Conservation (phyloP, 2,888 invertebrate genomes). For the Ischnura elegans region DNA sequence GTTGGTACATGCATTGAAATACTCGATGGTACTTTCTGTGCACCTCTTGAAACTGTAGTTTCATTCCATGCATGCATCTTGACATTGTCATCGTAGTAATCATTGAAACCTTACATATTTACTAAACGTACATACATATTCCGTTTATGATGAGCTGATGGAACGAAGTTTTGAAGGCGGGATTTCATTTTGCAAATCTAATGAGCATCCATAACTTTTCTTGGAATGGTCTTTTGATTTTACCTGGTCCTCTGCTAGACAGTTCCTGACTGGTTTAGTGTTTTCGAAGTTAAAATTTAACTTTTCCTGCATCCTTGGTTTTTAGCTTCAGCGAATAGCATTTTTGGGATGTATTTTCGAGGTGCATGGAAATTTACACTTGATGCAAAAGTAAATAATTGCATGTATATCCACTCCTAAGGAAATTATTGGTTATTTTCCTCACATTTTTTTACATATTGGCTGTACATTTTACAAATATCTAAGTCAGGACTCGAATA, state of each 20-base stretch:
- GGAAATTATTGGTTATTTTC: too few relatives aligned
- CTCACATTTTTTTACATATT: too few relatives aligned
- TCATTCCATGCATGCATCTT: conserved; percentile 74
- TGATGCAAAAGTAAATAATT: too few relatives aligned
- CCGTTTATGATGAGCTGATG: conserved; percentile 74
- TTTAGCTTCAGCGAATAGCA: too few relatives aligned
- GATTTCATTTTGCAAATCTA: conserved; percentile 73
- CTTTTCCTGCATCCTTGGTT: too few relatives aligned
- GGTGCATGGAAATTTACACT: too few relatives aligned
- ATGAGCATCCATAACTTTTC: conserved; percentile 70
- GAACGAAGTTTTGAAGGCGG: conserved; percentile 73
- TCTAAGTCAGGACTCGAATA: too few relatives aligned
- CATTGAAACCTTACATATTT: conserved; percentile 73
- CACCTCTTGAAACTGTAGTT: conserved; percentile 74
- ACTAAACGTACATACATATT: conserved; percentile 72
- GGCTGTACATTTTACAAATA: too few relatives aligned
- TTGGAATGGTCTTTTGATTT: conserved; percentile 69
- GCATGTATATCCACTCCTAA: too few relatives aligned
- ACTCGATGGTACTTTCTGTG: conserved; percentile 74
- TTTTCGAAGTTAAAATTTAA: too few relatives aligned
- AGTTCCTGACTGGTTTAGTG: conserved; percentile 68
- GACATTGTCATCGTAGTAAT: conserved; percentile 73
- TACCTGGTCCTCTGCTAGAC: conserved; percentile 69
- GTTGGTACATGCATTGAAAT: conserved; percentile 71
- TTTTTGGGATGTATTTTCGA: too few relatives aligned